These are phyloP conservation scores for Cheilinus undulatus DNA, from an alignment of 2,113 vertebrate species.

Conservation along the genomic window DNA sequence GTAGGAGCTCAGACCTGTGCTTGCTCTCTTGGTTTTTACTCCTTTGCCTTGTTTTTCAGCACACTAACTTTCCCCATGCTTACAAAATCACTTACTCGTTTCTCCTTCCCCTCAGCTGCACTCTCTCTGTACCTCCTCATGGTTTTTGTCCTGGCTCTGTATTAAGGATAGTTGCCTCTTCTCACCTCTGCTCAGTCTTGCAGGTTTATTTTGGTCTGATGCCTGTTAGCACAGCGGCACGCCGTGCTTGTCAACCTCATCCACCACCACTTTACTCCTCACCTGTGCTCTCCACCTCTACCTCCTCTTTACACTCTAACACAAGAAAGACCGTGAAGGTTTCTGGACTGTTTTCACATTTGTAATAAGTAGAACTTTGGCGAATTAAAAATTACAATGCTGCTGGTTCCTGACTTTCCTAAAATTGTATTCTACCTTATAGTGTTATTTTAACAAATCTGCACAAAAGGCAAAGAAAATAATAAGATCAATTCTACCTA, in stretches of 20 bases:
- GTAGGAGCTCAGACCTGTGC: background rate
- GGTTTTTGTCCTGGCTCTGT: background rate
- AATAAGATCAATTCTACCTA: no score
- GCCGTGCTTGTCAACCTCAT: slow-evolving; percentile 18
- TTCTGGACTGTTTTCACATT: no score
- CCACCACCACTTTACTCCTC: slow-evolving; percentile 2
- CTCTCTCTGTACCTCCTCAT: slow-evolving; percentile 9
- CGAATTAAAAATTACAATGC: no score
- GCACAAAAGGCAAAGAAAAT: no score
- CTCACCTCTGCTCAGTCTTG: slow-evolving; percentile 55
- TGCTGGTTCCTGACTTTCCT: no score
- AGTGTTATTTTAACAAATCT: no score
- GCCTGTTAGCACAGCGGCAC: slow-evolving; percentile 49
- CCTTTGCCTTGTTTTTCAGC: slow-evolving; percentile 17
- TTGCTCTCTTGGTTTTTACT: background rate
- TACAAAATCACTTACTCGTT: slow-evolving; percentile 15
- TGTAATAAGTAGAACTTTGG: no score
- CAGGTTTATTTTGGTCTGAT: slow-evolving; percentile 68
- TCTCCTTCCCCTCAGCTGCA: slow-evolving; percentile 16
- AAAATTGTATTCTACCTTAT: no score
- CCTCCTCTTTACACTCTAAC: background rate
- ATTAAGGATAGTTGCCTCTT: slow-evolving; percentile 46
- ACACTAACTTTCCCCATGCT: slow-evolving; percentile 8
- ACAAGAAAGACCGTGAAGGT: no score
- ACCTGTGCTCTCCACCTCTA: slow-evolving; percentile 18